Base-by-base conservation (phyloP, 2,888 invertebrate species). In the Endotricha flammealis region DNA sequence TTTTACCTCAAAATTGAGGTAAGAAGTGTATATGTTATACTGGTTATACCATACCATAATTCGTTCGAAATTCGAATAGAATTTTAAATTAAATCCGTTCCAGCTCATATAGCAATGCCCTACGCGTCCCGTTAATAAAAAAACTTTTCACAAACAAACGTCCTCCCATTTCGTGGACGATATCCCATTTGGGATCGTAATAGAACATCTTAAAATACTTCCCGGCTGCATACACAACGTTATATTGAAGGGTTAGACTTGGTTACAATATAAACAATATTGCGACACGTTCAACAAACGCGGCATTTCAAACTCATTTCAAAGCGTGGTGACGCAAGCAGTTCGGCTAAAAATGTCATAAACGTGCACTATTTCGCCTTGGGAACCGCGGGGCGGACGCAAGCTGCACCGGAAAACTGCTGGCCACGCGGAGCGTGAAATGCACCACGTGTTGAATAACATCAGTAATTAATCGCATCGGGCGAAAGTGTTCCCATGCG, bases 401-500 rank as follows among this genome's bases (percentile, higher is more conserved):
- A 62, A 53, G 46, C 56, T 55, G 59, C 70, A 63, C 72, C 73
- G 75, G 78, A 76, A 78, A 65, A 72, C 58, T 52, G 57, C 38
- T 58, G 53, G 58, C 53, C 63, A 62, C 56, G 53, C 65, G 54
- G 56, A 72, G 63, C 76, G 68, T 77, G 67, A 73, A 80, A 70
- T 76, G 69, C 75, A 68, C 74, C 78, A 76, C 67, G 76, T 80
- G 82, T 80, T 80, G 66, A 70, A 76, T 74, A 78, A 75, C 68
- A 71, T 65, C 53, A 53, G 68, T 74, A 74, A 80, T 83, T 78
- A 78, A 75, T 74, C 57, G 65, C 69, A 67, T 59, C 64, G 53
- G 64, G 74, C 69, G 78, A 82, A 81, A 82, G 78, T 75, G 71
- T 79, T 80, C 79, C 74, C 77, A 77, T 75, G 78, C 73, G 53